These are phyloP conservation scores for Zele albiditarsus DNA, from an alignment of 2,888 invertebrate species.

Conservation along the genomic window DNA sequence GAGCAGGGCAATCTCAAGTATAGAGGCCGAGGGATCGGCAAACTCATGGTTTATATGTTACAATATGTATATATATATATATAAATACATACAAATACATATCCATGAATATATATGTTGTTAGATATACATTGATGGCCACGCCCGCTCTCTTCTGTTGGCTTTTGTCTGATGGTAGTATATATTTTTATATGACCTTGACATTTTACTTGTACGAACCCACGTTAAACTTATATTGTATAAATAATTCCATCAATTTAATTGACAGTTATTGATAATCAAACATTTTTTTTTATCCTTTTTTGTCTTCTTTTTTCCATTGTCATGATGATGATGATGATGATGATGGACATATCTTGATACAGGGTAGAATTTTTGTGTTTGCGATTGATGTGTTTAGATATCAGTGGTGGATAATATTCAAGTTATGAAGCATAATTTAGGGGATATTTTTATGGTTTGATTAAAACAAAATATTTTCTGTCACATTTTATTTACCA, in stretches of 20 bases:
- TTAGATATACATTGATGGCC: constrained; percentile 25
- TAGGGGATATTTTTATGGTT: too few relatives aligned
- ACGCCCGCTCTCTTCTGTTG: constrained; percentile 41
- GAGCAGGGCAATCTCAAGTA: constrained; percentile 37
- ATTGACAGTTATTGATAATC: constrained; percentile 2
- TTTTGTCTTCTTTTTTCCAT: neutral
- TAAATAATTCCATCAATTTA: constrained; percentile 1
- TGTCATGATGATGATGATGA: neutral
- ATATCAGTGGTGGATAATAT: too few relatives aligned
- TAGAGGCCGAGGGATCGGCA: constrained; percentile 47
- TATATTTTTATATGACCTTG: constrained; percentile 29
- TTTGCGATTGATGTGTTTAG: too few relatives aligned
- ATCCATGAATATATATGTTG: neutral
- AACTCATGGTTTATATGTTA: constrained; percentile 23
- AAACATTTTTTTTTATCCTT: neutral
- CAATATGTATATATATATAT: constrained; percentile 7
- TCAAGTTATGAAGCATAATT: too few relatives aligned
- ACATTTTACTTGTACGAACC: constrained; percentile 37
- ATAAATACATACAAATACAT: neutral
- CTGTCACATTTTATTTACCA: too few relatives aligned
- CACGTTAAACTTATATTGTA: constrained; percentile 32
- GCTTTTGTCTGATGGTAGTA: constrained; percentile 14
- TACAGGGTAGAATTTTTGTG: too few relatives aligned
- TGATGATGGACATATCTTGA: neutral
- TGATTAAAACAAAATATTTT: too few relatives aligned